Evolutionary conservation across 1,140 invertebrate species (phyloP), one percentile per base, ranked within the genome.

Genomic region (Platyscapa corneri): DNA sequence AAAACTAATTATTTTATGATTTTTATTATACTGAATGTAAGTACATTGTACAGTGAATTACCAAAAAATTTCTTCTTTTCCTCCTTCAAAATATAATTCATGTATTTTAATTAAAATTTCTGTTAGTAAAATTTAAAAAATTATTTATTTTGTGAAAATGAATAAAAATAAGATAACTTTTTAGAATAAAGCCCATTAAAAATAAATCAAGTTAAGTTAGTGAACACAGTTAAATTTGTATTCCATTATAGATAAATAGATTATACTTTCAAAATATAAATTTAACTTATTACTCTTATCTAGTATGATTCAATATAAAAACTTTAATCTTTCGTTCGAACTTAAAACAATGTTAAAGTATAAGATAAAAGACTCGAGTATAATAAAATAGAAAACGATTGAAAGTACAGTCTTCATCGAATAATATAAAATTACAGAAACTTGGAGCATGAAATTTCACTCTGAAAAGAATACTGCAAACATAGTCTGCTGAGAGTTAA

Each of bases 361-460:
- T 67, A 67, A 67, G 18, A 67, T 67, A 67, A 67, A 67, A 67
- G 8, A 32, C 64, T 67, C 64, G 30, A 67, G 3, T 67, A 14
- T 67, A 67, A 16, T 16, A 67, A 67, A 67, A 67, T 67, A 67
- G n/a, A 67, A 67, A 34, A 67, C 32, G 14, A 14, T 32, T 67
- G 7, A 14, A 32, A 32, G 1, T 32, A 32, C 30, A 67, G 14
- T 10, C 30, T 30, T 67, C 30, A 67, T 67, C 30, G 10, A 32
- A 67, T 34, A 18, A 67, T 32, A 67, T 67, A 67, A 67, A 67
- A 34, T 67, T 64, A 64, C n/a, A 64, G 60, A 64, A n/a, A 64
- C 60, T 64, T 34, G 32, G n/a, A 67, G 30, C 32, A 67, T 30
- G n/a, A 67, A 67, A 67, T 67, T 67, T 60, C 23, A 60, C 56